Evolutionary conservation across 2,888 invertebrate species (phyloP), one percentile per base, ranked within the genome.

Genomic region (Choristoneura rosaceana): DNA sequence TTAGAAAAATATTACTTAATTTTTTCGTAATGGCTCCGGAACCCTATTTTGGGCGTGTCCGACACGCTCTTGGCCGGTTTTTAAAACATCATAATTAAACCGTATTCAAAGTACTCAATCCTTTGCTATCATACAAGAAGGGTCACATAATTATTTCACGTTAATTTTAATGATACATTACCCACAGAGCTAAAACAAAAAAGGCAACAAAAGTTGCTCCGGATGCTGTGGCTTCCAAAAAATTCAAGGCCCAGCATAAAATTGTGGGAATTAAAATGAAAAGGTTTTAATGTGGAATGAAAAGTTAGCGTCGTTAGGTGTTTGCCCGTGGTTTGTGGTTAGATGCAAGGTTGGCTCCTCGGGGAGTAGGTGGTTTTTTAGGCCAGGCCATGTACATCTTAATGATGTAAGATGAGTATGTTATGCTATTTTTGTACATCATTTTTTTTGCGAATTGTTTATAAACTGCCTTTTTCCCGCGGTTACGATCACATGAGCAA

Each of bases 151-250:
- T 71, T 68, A 68, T 68, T 71, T 67, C 61, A 58, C 66, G 60
- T 71, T 68, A 71, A 68, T 68, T 68, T 68, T 71, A 68, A 71
- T 71, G 71, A 71, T 68, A 68, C 68, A 71, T 71, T 71, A 71
- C 58, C 67, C 17, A 41, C 55, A 67, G 58, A 17, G 34, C n/a
- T 25, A 8, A 68, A 61, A 65, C 59, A 70, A 70, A 70, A 71
- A 71, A 68, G 33, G 45, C 67, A 38, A 71, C 71, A 71, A 71
- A 71, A 71, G 71, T 71, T 71, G 58, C 10, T 10, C 63, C 67
- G 71, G 71, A 71, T 67, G 25, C 67, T 50, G 71, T 63, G 67
- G 71, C 71, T 71, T 63, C 68, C 67, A 50, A 68, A 71, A 71
- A 71, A 71, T 68, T 71, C 68, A 58, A 67, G 41, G 34, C 9